Conservation (phyloP, 64 coral and sea anemone species). For the Astreopora myriophthalma region DNA sequence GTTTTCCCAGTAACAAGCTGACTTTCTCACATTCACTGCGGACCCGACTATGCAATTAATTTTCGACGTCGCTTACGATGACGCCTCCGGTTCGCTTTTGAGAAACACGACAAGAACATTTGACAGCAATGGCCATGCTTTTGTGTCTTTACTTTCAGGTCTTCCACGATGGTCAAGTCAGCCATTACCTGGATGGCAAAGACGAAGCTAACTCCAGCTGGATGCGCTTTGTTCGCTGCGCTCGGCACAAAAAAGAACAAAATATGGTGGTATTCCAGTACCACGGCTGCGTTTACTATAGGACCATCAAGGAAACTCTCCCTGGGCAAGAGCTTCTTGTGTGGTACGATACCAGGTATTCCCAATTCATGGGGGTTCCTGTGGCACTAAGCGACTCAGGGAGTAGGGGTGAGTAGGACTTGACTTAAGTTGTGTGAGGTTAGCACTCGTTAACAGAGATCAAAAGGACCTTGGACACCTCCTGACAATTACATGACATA, state of each 20-base stretch:
- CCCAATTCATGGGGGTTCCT: conserved; percentile 97
- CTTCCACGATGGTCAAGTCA: conserved; percentile 98
- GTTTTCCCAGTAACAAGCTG: too few relatives aligned
- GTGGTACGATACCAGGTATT: conserved; percentile 96
- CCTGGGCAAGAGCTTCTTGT: conserved; percentile 93
- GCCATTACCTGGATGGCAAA: conserved; percentile 96
- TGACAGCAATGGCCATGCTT: background rate
- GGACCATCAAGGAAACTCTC: conserved; percentile 89
- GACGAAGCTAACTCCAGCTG: conserved; percentile 98
- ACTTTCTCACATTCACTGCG: too few relatives aligned
- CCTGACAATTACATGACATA: too few relatives aligned
- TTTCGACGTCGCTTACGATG: too few relatives aligned
- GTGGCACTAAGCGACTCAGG: conserved; percentile 91
- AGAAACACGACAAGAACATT: background rate
- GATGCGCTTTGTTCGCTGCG: conserved; percentile 98
- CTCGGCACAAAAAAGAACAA: conserved; percentile 95
- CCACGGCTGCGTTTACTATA: conserved; percentile 96
- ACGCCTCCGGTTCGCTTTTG: too few relatives aligned
- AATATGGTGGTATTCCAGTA: conserved; percentile 99
- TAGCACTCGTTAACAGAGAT: too few relatives aligned
- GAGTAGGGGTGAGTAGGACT: conserved; percentile 70
- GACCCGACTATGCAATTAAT: too few relatives aligned
- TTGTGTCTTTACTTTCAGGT: conserved; percentile 37
- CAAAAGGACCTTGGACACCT: background rate
- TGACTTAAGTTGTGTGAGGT: background rate